These are phyloP conservation scores for Borostomias antarcticus DNA, from an alignment of 2,797 vertebrate species.

Conservation along the genomic window DNA sequence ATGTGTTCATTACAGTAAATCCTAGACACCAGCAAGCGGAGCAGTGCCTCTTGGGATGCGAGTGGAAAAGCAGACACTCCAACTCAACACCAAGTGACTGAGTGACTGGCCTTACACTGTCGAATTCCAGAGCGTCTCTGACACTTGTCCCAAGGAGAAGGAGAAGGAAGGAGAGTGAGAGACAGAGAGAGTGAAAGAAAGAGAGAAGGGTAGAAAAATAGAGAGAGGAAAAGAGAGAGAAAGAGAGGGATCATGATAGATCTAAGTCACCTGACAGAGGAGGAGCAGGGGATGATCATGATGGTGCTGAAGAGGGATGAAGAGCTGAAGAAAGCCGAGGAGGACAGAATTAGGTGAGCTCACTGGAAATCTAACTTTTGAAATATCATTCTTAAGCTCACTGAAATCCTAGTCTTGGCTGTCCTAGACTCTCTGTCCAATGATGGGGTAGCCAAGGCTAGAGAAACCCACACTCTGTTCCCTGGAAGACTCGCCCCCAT, in stretches of 20 bases:
- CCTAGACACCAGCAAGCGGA: not conserved
- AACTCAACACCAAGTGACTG: conserved; percentile 6
- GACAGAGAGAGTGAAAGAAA: not conserved
- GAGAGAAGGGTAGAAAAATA: not conserved
- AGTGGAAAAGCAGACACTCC: not conserved
- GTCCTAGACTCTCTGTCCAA: not conserved
- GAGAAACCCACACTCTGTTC: not conserved
- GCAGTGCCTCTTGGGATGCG: not conserved
- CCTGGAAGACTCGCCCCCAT: not conserved
- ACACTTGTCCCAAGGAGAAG: conserved; percentile 8
- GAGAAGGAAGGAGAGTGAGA: too few species aligned
- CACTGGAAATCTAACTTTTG: not conserved
- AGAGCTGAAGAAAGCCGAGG: conserved; percentile 88
- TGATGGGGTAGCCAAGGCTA: too few species aligned
- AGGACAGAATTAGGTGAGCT: conserved; percentile 89
- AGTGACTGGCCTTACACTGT: conserved; percentile 11
- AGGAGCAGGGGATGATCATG: conserved; percentile 91
- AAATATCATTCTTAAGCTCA: not conserved
- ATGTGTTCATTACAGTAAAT: not conserved
- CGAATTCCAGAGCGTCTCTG: not conserved
- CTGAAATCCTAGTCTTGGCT: not conserved
- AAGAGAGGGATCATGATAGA: conserved; percentile 85
- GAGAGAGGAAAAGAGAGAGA: not conserved
- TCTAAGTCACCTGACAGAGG: conserved; percentile 93
- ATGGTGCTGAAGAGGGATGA: conserved; percentile 89